These are phyloP conservation scores for Sepiola atlantica DNA, from an alignment of 2,888 invertebrate species.

Conservation along the genomic window DNA sequence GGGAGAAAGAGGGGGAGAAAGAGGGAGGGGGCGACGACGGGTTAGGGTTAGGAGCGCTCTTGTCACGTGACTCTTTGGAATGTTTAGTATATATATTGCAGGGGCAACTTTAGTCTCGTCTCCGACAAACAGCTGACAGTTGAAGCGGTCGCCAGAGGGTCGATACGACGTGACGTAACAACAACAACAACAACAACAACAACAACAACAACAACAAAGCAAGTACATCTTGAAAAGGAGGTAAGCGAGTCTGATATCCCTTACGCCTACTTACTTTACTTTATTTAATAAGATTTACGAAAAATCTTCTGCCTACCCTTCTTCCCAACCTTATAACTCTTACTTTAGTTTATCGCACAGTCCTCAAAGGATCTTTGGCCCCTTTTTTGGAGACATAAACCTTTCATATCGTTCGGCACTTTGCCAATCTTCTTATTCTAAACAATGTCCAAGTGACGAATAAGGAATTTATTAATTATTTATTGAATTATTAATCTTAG, in stretches of 20 bases:
- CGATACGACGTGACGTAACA: background rate
- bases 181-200: no score
- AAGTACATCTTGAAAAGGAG: background rate
- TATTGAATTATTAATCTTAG: no score
- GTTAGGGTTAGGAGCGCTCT: background rate
- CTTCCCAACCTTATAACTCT: background rate
- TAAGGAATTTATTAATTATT: no score
- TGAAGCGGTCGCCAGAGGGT: background rate
- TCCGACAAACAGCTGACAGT: background rate
- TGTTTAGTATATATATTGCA: background rate
- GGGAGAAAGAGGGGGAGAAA: no score
- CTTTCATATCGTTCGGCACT: no score
- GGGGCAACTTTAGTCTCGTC: background rate
- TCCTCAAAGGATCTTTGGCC: no score
- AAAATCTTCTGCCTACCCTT: background rate
- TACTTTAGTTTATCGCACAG: no score
- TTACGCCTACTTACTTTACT: no score
- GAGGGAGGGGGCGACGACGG: background rate
- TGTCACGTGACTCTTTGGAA: background rate
- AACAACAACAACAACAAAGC: background rate
- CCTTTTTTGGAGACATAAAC: no score
- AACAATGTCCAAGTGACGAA: no score
- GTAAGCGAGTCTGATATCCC: background rate
- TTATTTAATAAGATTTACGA: no score
- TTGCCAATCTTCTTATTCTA: no score